Evolutionary conservation across 2,797 vertebrate genomes (phyloP), one percentile per base, ranked within the genome.

Genomic region (Chromobotia macracanthus): DNA sequence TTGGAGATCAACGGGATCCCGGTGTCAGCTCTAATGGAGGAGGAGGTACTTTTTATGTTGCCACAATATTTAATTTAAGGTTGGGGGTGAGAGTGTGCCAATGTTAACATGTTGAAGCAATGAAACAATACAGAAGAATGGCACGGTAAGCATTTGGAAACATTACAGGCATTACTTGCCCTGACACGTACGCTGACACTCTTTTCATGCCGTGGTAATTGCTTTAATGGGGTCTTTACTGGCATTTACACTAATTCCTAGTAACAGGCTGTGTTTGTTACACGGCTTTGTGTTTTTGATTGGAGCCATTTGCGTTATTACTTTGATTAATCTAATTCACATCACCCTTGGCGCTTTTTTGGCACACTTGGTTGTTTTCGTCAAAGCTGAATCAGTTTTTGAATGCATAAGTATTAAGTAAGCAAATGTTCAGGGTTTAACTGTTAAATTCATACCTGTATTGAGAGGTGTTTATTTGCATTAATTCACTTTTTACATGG

Each of bases 1-100:
- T 90, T 99, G 88, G 97, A 99, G 90, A 98, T 99, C 79, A 99
- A 98, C 3, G 97, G 97, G 80, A 90, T 93, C 84, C 95, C 95
- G 0, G 95, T 99, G 60, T 93, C 93, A 51, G 93, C 94, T 0
- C 74, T 99, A 67, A 92, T 93, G 86, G 94, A 96, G 71, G 94
- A 96, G 19, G 95, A 98, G 96, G 97, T 98, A 77, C 12, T 63
- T 61, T 50, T 1, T 8, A 9, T 50, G 12, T 51, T 48, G 38
- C 6, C 46, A n/a, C n/a, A n/a, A n/a, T n/a, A n/a, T n/a, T n/a
- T n/a, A n/a, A n/a, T n/a, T n/a, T 28, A 4, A 28, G 28, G 28
- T 28, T 28, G 28, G 4, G 28, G 28, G 28, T 28, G 28, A 28
- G 28, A 28, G 28, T 28, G 28, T 28, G 28, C 28, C 38, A 41